phyloP scores from a whole-genome alignment of 1,140 invertebrate genomes.

The Pseudomyrmex flavicornis region DNA sequence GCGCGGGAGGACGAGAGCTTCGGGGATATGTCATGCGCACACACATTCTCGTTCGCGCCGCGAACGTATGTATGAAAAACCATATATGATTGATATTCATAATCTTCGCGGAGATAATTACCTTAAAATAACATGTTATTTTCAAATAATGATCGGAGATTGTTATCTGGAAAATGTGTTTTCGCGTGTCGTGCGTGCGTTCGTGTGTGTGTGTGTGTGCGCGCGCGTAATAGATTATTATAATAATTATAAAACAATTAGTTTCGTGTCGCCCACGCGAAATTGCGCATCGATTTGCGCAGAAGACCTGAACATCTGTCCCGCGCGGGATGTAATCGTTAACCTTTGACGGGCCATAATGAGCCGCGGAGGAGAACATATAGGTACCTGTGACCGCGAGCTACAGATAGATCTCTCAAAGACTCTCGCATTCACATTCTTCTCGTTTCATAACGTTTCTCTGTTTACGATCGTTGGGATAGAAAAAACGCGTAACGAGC shows the following conservation, averaged over 20 bases:
- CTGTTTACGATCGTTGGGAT: conserved; percentile 41
- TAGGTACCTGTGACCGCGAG: conserved; percentile 4
- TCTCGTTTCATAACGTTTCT: conserved; percentile 52
- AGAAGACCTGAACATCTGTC: background rate
- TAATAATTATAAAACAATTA: conserved; percentile 54
- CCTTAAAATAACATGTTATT: conserved; percentile 25
- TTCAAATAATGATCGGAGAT: conserved; percentile 25
- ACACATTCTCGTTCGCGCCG: background rate
- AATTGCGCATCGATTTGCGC: background rate
- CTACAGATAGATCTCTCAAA: conserved; percentile 35
- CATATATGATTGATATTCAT: conserved; percentile 13
- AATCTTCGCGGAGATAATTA: conserved; percentile 15
- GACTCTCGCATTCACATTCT: conserved; percentile 20
- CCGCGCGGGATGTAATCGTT: conserved; percentile 30
- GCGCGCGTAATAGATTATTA: conserved; percentile 27
- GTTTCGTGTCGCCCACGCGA: conserved; percentile 30
- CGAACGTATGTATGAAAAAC: background rate
- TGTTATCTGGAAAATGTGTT: conserved; percentile 6
- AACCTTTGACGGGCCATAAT: conserved; percentile 55
- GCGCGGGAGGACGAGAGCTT: background rate
- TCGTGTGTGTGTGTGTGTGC: background rate
- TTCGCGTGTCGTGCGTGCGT: background rate
- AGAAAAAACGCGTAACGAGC: conserved; percentile 32
- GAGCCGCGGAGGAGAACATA: conserved; percentile 36
- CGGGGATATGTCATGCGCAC: background rate